Conservation (phyloP, 2,888 invertebrate genomes). For the Alsophila aescularia region DNA sequence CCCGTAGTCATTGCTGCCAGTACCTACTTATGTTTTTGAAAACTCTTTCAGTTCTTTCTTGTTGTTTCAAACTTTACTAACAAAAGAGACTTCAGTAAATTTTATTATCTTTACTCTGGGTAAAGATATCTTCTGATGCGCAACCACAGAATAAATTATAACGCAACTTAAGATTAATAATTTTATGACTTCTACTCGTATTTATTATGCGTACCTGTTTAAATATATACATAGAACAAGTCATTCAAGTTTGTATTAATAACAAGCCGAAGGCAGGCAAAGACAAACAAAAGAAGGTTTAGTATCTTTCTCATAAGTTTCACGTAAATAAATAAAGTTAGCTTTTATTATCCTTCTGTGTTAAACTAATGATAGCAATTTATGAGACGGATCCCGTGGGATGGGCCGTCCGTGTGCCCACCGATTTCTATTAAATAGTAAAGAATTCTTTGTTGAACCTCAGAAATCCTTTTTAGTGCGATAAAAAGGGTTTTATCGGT, state of each 20-base stretch:
- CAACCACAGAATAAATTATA: too few species aligned
- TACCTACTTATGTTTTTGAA: constrained; percentile 43
- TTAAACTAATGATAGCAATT: constrained; percentile 47
- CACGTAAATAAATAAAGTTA: constrained; percentile 31
- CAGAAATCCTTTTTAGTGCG: constrained; percentile 70
- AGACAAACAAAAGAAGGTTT: constrained; percentile 7
- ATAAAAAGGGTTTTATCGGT: constrained; percentile 78
- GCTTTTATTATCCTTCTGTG: constrained; percentile 37
- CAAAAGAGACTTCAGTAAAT: constrained; percentile 43
- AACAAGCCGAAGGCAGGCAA: constrained; percentile 4
- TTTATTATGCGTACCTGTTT: constrained; percentile 1
- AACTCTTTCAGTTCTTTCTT: constrained; percentile 50
- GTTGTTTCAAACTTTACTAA: constrained; percentile 45
- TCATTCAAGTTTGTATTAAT: constrained; percentile 4
- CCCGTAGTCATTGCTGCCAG: constrained; percentile 39
- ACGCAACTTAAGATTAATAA: constrained; percentile 6
- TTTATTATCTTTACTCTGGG: constrained; percentile 38
- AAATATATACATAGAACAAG: constrained; percentile 1
- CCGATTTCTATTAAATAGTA: constrained; percentile 62
- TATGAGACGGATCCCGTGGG: constrained; percentile 45
- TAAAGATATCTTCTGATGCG: constrained; percentile 8
- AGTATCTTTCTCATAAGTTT: constrained; percentile 19
- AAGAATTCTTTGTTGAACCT: constrained; percentile 64
- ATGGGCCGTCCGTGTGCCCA: constrained; percentile 42
- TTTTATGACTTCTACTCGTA: neutral